Conservation (phyloP, 2,113 vertebrate genomes). For the Phrynocephalus versicolor region DNA sequence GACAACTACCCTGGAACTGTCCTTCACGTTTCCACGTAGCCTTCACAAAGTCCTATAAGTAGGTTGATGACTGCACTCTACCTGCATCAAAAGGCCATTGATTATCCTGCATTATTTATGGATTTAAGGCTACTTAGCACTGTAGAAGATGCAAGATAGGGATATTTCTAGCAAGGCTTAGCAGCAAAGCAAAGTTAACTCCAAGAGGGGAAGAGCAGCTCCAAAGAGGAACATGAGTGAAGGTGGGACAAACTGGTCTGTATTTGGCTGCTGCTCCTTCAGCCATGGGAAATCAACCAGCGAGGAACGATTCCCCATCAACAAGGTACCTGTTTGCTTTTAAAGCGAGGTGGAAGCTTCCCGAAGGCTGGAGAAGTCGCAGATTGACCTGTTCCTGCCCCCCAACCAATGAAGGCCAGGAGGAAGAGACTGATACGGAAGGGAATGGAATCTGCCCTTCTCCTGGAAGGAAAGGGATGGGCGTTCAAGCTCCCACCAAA, state of each 20-base stretch:
- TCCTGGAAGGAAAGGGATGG: neutral
- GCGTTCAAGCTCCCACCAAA: neutral
- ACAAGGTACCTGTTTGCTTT: neutral
- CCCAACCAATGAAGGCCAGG: neutral
- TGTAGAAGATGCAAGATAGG: slow-evolving; percentile 18
- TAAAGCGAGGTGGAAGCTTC: neutral
- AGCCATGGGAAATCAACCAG: neutral
- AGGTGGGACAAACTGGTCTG: neutral
- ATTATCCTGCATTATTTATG: slow-evolving; percentile 52
- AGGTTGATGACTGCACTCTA: slow-evolving; percentile 18
- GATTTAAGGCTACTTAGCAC: slow-evolving; percentile 17
- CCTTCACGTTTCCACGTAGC: neutral
- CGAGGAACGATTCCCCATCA: neutral
- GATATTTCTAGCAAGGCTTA: slow-evolving; percentile 20
- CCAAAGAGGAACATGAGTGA: slow-evolving; percentile 21
- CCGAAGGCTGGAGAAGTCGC: neutral
- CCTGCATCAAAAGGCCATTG: slow-evolving; percentile 30
- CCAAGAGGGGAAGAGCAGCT: neutral
- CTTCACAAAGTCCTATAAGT: neutral
- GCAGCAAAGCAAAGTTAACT: slow-evolving; percentile 9
- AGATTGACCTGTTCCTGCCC: neutral
- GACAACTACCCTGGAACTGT: neutral
- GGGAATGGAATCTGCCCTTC: neutral
- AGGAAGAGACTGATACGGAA: neutral
- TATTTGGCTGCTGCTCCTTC: neutral